These are phyloP conservation scores for Proisotoma minuta DNA, from an alignment of 2,888 invertebrate genomes.

Conservation along the genomic window DNA sequence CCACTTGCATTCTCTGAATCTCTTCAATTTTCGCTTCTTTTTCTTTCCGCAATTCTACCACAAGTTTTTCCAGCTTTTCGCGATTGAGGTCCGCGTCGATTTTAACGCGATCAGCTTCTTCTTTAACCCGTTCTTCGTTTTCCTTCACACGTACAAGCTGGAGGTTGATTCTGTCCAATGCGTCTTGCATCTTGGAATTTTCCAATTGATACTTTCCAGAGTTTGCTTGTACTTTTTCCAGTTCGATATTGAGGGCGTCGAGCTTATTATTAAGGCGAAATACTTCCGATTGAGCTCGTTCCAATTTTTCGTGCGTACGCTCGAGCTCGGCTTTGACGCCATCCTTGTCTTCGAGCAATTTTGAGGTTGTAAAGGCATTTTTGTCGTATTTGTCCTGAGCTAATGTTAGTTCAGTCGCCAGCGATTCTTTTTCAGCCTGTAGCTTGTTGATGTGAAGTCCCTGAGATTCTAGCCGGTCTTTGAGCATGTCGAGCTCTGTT, in stretches of 20 bases:
- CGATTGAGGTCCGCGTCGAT: slow-evolving; percentile 36
- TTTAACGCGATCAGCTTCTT: slow-evolving; percentile 48
- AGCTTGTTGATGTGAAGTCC: slow-evolving; percentile 15
- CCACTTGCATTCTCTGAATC: slow-evolving; percentile 71
- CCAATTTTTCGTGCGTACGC: slow-evolving; percentile 42
- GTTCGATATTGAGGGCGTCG: slow-evolving; percentile 80
- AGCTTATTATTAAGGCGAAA: slow-evolving; percentile 82
- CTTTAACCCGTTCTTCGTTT: slow-evolving; percentile 80
- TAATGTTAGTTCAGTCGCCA: slow-evolving; percentile 60
- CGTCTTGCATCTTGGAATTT: slow-evolving; percentile 75
- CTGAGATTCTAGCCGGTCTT: slow-evolving; percentile 75
- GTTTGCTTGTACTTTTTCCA: slow-evolving; percentile 82
- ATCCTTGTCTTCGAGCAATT: slow-evolving; percentile 81
- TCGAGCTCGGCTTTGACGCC: slow-evolving; percentile 71
- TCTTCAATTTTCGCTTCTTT: slow-evolving; percentile 89
- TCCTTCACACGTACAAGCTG: slow-evolving; percentile 82
- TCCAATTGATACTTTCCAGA: slow-evolving; percentile 82
- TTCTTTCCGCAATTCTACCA: slow-evolving; percentile 59
- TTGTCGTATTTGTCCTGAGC: slow-evolving; percentile 87
- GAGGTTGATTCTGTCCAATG: slow-evolving; percentile 79
- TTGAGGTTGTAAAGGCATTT: slow-evolving; percentile 72
- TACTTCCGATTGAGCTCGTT: slow-evolving; percentile 77
- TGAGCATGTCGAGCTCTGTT: slow-evolving; percentile 77
- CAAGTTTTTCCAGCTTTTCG: slow-evolving; percentile 31
- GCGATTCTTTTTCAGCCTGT: slow-evolving; percentile 25